Conservation (phyloP, 1,140 invertebrate species). For the Radopholus similis region DNA sequence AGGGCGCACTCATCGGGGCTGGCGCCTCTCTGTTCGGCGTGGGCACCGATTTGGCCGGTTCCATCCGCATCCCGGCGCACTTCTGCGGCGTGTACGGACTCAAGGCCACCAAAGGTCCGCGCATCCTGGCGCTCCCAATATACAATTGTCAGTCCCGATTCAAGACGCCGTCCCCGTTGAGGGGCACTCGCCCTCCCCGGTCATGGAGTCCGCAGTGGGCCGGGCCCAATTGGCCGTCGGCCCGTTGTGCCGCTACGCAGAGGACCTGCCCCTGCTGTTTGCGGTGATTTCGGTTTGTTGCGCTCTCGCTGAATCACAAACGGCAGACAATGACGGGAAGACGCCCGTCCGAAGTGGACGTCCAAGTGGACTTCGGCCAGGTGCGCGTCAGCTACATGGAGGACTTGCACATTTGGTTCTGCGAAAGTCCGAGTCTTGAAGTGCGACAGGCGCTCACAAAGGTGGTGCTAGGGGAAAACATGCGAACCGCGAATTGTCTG, state of each 20-base stretch:
- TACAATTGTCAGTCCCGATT: too few relatives aligned
- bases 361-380: too few relatives aligned
- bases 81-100: slow-evolving; percentile 90
- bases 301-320: too few relatives aligned
- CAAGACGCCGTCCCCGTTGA: slow-evolving; percentile 2
- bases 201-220: not conserved
- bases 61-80: slow-evolving; percentile 86
- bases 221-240: slow-evolving; percentile 66
- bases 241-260: slow-evolving; percentile 80
- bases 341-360: slow-evolving; percentile 9
- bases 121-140: too few relatives aligned
- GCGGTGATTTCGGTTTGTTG: not conserved
- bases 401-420: slow-evolving; percentile 50
- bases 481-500: too few relatives aligned
- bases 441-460: too few relatives aligned
- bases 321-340: not conserved
- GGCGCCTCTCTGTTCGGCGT: slow-evolving; percentile 72
- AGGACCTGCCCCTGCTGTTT: slow-evolving; percentile 74
- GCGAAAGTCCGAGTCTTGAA: too few relatives aligned
- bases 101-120: slow-evolving; percentile 70
- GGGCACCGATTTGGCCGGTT: slow-evolving; percentile 91
- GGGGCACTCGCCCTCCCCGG: slow-evolving; percentile 2
- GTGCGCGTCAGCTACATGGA: slow-evolving; percentile 75
- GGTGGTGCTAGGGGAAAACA: too few relatives aligned
- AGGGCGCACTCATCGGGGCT: slow-evolving; percentile 51